Conservation (phyloP, 2,113 vertebrate species). For the Pseudorectes ferrugineus region DNA sequence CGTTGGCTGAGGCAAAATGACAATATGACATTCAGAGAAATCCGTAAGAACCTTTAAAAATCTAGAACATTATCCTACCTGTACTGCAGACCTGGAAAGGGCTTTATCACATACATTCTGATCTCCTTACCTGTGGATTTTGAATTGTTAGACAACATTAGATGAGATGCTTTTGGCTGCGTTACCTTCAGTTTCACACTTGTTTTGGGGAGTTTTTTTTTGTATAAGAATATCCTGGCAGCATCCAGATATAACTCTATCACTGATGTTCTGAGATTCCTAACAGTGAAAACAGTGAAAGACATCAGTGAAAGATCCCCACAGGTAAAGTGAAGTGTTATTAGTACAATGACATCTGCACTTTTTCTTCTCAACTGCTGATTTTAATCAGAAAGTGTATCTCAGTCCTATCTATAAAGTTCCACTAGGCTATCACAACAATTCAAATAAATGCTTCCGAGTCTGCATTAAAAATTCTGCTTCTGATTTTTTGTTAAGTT, state of each 20-base stretch:
- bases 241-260: not conserved
- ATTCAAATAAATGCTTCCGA: not conserved
- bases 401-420: not conserved
- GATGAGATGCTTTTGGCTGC: not conserved
- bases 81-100: not conserved
- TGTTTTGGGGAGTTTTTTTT: not conserved
- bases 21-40: fast-evolving
- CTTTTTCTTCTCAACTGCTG: not conserved
- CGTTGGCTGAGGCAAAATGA: not conserved
- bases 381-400: not conserved
- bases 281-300: not conserved
- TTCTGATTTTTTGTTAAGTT: not conserved
- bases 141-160: not conserved
- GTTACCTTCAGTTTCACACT: not conserved
- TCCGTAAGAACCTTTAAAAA: fast-evolving
- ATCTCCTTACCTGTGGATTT: not conserved
- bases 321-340: not conserved
- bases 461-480: not conserved
- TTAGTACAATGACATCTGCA: not conserved
- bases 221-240: not conserved
- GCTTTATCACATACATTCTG: not conserved
- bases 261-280: not conserved
- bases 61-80: not conserved
- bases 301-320: not conserved
- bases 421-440: not conserved